These are phyloP conservation scores for Yponomeuta evonymella DNA, from an alignment of 2,888 invertebrate species.

Conservation along the genomic window DNA sequence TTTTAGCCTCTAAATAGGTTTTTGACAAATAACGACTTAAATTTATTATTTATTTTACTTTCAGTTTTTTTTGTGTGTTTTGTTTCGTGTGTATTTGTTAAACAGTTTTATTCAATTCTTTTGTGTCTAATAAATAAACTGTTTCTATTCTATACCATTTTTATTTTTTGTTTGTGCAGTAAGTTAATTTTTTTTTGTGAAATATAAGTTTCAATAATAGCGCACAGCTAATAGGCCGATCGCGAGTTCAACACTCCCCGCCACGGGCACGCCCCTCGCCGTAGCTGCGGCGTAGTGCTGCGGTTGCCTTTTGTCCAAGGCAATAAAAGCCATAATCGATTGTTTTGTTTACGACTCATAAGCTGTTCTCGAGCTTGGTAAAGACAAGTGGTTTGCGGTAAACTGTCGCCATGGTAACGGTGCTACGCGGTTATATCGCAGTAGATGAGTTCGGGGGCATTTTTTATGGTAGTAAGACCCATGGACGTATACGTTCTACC, in stretches of 20 bases:
- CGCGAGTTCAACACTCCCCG: constrained; percentile 34
- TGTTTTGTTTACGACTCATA: background rate
- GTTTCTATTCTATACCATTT: background rate
- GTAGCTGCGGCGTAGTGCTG: constrained; percentile 15
- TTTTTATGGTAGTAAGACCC: background rate
- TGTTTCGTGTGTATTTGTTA: no score
- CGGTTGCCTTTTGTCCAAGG: background rate
- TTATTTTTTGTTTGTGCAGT: no score
- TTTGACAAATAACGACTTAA: no score
- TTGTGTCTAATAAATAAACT: no score
- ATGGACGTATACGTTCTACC: no score
- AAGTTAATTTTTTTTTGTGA: no score
- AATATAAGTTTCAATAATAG: background rate
- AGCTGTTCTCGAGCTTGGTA: background rate
- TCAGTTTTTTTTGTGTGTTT: no score
- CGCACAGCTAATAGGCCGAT: background rate
- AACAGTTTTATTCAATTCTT: no score
- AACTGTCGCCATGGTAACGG: constrained; percentile 7
- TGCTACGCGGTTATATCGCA: background rate
- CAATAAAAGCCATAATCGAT: background rate
- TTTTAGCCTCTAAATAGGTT: no score
- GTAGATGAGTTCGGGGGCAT: background rate
- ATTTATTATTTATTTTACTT: no score
- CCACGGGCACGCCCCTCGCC: constrained; percentile 26
- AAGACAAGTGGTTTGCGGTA: constrained; percentile 7